Percentiles rank a stretch among this genome's conserved stretches.
phyloP scores from a whole-genome alignment of 1,140 invertebrate species.

The Melitaea cinxia region DNA sequence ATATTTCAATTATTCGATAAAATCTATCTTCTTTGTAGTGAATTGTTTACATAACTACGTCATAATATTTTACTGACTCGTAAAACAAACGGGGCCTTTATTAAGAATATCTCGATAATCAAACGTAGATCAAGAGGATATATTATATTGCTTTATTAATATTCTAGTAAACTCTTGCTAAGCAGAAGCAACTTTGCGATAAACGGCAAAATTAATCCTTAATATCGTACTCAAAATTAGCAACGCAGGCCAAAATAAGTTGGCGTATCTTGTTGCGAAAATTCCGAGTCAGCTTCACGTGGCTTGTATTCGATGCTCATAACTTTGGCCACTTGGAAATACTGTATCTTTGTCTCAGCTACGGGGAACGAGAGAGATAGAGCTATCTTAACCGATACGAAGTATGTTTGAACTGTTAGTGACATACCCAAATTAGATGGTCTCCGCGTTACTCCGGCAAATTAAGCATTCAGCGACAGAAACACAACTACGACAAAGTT shows the following conservation, averaged over 20 bases:
- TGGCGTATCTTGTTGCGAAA: constrained; percentile 44
- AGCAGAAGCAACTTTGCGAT: constrained; percentile 32
- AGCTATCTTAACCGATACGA: constrained; percentile 2
- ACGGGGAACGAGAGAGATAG: constrained; percentile 3
- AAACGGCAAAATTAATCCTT: constrained; percentile 43
- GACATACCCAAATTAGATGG: constrained; percentile 23
- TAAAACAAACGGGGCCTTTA: background rate
- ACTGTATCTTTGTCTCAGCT: background rate
- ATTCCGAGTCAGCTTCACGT: constrained; percentile 39
- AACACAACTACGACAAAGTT: constrained; percentile 13
- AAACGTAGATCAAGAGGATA: too few species aligned
- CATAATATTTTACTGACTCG: too few species aligned
- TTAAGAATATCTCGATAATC: background rate
- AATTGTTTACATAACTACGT: too few species aligned
- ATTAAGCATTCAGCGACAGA: constrained; percentile 13
- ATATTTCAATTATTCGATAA: too few species aligned
- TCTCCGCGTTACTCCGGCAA: constrained; percentile 11
- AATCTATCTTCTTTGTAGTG: too few species aligned
- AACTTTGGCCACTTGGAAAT: constrained; percentile 24
- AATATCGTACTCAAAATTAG: constrained; percentile 43
- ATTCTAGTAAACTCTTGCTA: constrained; percentile 15
- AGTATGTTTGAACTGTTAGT: constrained; percentile 20
- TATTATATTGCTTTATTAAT: constrained; percentile 2
- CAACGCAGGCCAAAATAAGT: constrained; percentile 41
- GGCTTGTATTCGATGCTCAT: constrained; percentile 25